phyloP scores from a whole-genome alignment of 2,888 invertebrate species.

The Hirtodrosophila alboralis region DNA sequence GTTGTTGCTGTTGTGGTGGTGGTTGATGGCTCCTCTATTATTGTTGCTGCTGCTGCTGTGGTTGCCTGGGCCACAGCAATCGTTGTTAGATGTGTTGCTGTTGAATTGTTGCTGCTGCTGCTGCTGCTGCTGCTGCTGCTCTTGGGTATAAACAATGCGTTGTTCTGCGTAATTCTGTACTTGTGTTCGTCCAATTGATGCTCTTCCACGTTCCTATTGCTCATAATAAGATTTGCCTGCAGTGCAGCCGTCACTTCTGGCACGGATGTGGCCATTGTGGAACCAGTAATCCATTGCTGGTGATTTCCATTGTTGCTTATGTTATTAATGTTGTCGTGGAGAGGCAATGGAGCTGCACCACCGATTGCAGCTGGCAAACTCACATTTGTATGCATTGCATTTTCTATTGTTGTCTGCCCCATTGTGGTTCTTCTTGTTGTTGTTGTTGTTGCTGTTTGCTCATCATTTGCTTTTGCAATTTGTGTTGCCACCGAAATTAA shows the following conservation, averaged over 20 bases:
- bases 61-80: slow-evolving; percentile 3
- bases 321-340: slow-evolving; percentile 57
- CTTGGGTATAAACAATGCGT: slow-evolving; percentile 37
- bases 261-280: slow-evolving; percentile 34
- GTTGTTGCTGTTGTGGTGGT: slow-evolving; percentile 15
- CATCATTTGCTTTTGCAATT: slow-evolving; percentile 53
- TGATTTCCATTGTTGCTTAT: slow-evolving; percentile 57
- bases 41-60: slow-evolving; percentile 1
- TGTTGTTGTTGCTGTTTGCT: slow-evolving; percentile 25
- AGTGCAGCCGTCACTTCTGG: slow-evolving; percentile 28
- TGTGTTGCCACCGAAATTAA: slow-evolving; percentile 64
- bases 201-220: slow-evolving; percentile 69
- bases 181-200: slow-evolving; percentile 56
- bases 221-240: slow-evolving; percentile 73
- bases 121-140: slow-evolving; percentile 11
- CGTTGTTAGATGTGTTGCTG: slow-evolving; percentile 25
- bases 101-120: slow-evolving; percentile 14
- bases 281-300: slow-evolving; percentile 33
- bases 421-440: slow-evolving; percentile 25
- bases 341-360: slow-evolving; percentile 22
- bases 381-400: slow-evolving; percentile 37
- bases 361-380: slow-evolving; percentile 27
- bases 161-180: slow-evolving; percentile 60
- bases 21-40: slow-evolving; percentile 2
- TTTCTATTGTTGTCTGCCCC: slow-evolving; percentile 19